Evolutionary conservation across 2,113 vertebrate genomes (phyloP).

Genomic region (Cinclus cinclus): DNA sequence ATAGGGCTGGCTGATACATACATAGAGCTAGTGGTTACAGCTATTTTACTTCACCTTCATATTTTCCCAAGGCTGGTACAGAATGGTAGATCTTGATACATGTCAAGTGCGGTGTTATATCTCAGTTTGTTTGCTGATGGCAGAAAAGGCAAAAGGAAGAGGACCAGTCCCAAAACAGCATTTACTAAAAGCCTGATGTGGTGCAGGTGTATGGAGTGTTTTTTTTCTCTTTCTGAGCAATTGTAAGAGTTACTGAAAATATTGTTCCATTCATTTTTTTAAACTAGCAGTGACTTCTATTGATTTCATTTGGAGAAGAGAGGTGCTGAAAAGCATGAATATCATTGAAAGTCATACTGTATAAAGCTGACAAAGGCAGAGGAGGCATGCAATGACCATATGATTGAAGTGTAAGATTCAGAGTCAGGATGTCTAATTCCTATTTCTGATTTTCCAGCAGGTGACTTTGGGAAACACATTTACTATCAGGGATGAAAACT

Average conservation of each 20-base stretch:
- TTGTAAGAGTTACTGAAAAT: neutral
- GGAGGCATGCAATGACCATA: neutral
- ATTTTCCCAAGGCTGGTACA: slow-evolving; percentile 12
- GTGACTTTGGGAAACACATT: neutral
- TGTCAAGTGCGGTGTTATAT: neutral
- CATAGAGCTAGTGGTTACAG: slow-evolving; percentile 22
- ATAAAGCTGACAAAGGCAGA: neutral
- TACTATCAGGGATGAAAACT: neutral
- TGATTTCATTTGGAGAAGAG: neutral
- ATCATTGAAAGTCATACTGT: neutral
- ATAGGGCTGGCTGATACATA: slow-evolving; percentile 27
- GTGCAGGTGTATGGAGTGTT: neutral
- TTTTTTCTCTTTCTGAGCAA: neutral
- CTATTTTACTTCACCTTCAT: neutral
- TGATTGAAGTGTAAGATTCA: neutral
- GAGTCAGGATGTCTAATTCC: neutral
- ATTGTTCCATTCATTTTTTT: slow-evolving; percentile 27
- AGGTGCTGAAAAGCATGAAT: neutral
- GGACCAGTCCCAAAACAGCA: neutral
- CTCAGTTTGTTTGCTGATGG: slow-evolving; percentile 2
- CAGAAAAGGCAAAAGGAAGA: neutral
- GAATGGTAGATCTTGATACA: neutral
- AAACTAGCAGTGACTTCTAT: neutral
- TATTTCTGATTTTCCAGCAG: neutral
- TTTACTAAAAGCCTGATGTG: neutral